Conservation (phyloP, 1,140 invertebrate species). For the Penaeus indicus region DNA sequence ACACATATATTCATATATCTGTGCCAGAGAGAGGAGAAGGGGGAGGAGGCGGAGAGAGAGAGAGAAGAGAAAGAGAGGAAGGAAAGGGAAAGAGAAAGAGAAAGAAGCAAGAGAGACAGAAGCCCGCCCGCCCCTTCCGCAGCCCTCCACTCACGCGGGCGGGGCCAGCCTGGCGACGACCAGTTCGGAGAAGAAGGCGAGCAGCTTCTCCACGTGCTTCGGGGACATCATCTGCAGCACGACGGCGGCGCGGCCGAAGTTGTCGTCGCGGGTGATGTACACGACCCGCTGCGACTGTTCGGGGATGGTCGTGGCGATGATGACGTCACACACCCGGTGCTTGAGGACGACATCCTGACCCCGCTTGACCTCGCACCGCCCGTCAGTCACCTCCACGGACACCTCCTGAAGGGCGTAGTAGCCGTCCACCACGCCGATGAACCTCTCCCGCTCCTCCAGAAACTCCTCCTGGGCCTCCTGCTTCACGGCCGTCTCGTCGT, state of each 20-base stretch:
- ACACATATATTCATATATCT: no score
- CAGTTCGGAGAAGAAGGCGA: constrained; percentile 18
- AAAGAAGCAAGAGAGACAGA: no score
- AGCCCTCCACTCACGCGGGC: no score
- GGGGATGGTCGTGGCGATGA: constrained; percentile 25
- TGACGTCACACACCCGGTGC: constrained; percentile 40
- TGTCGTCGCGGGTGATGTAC: constrained; percentile 46
- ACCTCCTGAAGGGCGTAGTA: constrained; percentile 44
- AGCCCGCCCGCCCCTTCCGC: no score
- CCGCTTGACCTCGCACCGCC: constrained; percentile 21
- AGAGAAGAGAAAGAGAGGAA: no score
- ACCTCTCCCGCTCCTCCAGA: background rate
- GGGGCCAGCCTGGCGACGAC: background rate
- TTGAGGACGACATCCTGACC: constrained; percentile 35
- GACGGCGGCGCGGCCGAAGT: constrained; percentile 43
- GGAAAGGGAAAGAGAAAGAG: no score
- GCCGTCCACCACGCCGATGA: constrained; percentile 46
- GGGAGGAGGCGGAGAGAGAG: no score
- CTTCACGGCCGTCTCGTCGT: background rate
- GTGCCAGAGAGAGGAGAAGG: no score
- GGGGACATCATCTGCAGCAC: constrained; percentile 41
- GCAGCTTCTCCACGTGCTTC: constrained; percentile 4
- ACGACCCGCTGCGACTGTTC: constrained; percentile 30
- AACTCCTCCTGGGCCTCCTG: background rate
- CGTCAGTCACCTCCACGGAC: background rate